phyloP scores from a whole-genome alignment of 1,140 invertebrate species.

The Camponotus vicinus region DNA sequence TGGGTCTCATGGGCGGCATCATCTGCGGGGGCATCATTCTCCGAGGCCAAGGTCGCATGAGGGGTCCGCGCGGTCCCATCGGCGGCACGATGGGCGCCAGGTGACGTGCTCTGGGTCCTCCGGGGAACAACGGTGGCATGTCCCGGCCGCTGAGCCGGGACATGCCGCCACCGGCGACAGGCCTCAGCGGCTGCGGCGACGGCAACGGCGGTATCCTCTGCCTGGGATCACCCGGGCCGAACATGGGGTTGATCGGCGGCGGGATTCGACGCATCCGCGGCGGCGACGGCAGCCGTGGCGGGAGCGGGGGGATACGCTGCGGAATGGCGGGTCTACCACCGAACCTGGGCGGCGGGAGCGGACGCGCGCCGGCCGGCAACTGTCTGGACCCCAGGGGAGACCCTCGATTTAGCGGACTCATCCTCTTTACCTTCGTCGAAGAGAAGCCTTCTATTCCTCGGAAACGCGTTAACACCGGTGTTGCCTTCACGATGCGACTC shows the following conservation, averaged over 20 bases:
- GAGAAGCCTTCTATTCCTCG: background rate
- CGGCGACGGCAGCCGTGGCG: conserved; percentile 72
- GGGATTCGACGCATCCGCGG: conserved; percentile 73
- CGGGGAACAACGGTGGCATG: conserved; percentile 71
- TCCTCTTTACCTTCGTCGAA: conserved; percentile 28
- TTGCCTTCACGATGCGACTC: background rate
- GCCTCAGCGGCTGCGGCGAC: conserved; percentile 45
- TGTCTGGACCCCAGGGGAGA: conserved; percentile 75
- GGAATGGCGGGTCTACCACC: conserved; percentile 73
- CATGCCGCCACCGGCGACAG: conserved; percentile 67
- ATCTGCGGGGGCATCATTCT: conserved; percentile 66
- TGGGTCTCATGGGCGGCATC: conserved; percentile 78
- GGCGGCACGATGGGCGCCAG: conserved; percentile 75
- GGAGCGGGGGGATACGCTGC: conserved; percentile 73
- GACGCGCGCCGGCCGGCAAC: conserved; percentile 74
- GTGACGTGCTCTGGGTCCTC: conserved; percentile 69
- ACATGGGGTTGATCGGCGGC: conserved; percentile 72
- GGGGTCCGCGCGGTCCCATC: conserved; percentile 75
- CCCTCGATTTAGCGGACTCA: conserved; percentile 81
- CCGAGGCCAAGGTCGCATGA: conserved; percentile 75
- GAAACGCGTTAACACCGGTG: no score
- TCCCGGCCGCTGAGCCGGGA: conserved; percentile 59
- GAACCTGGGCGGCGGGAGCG: conserved; percentile 77
- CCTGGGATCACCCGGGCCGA: conserved; percentile 73
- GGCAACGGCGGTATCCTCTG: conserved; percentile 74